Evolutionary conservation across 2,797 vertebrate species (phyloP), one percentile per base, ranked within the genome.

Genomic region (Parambassis ranga): DNA sequence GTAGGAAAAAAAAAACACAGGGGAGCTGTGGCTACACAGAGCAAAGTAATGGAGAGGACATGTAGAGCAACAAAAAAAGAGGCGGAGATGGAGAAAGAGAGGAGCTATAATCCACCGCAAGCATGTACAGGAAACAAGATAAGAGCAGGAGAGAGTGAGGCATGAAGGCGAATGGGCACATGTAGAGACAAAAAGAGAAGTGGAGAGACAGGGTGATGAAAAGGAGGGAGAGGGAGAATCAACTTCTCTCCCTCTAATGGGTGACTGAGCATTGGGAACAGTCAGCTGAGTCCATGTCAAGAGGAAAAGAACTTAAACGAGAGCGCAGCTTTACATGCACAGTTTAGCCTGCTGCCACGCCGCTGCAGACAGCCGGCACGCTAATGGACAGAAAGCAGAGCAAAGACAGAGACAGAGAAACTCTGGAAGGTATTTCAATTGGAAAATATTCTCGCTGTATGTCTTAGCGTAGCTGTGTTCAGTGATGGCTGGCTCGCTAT

Each of bases 191-290:
- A 82, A 84, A 76, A 80, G 73, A 75, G 51, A 74, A 35, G 39
- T n/a, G 7, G 23, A 33, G 69, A 41, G 60, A 15, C 59, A 48
- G 49, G 30, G 30, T 4, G 57, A 64, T 22, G 27, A 8, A 27
- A 47, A 52, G n/a, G 46, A 59, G 57, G 18, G 48, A 20, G 63
- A 49, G 31, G 13, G 57, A 65, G 68, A 65, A 24, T 60, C 46
- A 19, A 62, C 67, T 67, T 41, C 63, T 51, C 58, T 46, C 42
- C 53, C 46, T 80, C 69, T 76, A 65, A 87, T 79, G 88, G 84
- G 53, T 86, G 87, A 88, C 74, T 80, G 88, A 88, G 84, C 84
- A 80, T 86, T 10, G 41, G 66, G 84, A 85, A 75, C 81, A 87
- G 80, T 87, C 79, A 84, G 82, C 81, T 78, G 83, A 85, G 82